These are phyloP conservation scores for Bombus consobrinus DNA, from an alignment of 1,140 invertebrate genomes.

Conservation along the genomic window DNA sequence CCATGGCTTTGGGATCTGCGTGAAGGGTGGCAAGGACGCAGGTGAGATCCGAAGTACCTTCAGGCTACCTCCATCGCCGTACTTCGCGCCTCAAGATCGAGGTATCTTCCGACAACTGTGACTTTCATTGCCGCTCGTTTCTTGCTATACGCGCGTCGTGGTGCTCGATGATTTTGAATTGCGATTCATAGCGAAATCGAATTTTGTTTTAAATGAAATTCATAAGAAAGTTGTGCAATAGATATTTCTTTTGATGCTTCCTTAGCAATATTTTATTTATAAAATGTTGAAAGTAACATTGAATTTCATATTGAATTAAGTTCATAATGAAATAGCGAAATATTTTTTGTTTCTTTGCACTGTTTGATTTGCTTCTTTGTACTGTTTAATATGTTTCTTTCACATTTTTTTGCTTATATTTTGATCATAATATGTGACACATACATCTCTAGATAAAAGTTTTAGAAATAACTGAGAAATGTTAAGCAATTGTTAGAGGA, in stretches of 20 bases:
- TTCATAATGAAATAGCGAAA: not conserved
- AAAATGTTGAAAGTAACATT: not conserved
- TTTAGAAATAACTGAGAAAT: not conserved
- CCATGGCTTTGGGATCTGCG: conserved; percentile 94
- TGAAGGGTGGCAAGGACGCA: conserved; percentile 94
- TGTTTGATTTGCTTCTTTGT: not conserved
- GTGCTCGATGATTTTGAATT: not conserved
- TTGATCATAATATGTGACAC: no score
- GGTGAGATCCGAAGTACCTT: conserved; percentile 83
- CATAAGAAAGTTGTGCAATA: not conserved
- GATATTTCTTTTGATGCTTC: not conserved
- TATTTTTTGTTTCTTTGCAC: not conserved
- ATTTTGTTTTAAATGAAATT: not conserved
- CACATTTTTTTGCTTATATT: no score
- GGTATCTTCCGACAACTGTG: conserved; percentile 59
- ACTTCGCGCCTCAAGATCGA: conserved; percentile 71
- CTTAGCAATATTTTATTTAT: not conserved
- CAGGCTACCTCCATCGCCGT: conserved; percentile 69
- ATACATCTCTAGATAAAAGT: no score
- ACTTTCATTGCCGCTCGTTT: conserved; percentile 46
- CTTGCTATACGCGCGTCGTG: conserved; percentile 9
- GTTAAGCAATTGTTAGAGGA: not conserved
- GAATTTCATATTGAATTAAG: not conserved
- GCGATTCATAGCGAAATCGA: not conserved
- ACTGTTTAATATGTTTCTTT: no score